phyloP scores from a whole-genome alignment of 2,797 vertebrate species.

The Myotis planiceps region DNA sequence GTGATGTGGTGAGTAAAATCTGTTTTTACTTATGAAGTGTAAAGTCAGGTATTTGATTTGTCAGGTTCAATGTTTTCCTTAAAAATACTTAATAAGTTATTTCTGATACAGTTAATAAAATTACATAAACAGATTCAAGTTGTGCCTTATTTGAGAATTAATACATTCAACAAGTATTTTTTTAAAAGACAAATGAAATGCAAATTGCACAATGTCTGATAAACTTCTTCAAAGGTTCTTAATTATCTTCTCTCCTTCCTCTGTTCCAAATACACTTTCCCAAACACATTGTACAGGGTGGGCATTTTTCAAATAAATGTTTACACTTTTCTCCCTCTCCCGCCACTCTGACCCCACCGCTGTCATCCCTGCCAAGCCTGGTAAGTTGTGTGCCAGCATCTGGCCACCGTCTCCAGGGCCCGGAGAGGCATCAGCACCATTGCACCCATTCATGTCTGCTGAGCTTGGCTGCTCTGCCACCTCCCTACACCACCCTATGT shows the following conservation, averaged over 20 bases:
- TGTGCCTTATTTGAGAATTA: not conserved
- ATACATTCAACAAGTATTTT: not conserved
- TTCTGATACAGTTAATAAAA: slow-evolving; percentile 11
- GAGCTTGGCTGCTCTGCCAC: not conserved
- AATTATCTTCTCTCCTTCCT: not conserved
- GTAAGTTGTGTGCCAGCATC: not conserved
- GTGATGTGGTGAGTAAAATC: not conserved
- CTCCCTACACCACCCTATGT: fast-evolving
- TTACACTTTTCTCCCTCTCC: not conserved
- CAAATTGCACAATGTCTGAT: not conserved
- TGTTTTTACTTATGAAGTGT: slow-evolving; percentile 12
- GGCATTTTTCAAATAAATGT: not conserved
- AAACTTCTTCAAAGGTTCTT: not conserved
- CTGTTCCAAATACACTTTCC: not conserved
- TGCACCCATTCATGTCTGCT: fast-evolving
- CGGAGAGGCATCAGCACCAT: fast-evolving
- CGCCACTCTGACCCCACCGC: not conserved
- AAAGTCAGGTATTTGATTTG: not conserved
- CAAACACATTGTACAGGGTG: not conserved
- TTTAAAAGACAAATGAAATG: not conserved
- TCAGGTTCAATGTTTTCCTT: slow-evolving; percentile 9
- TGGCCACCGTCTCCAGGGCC: too few relatives aligned
- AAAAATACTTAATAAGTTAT: not conserved
- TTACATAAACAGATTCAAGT: not conserved
- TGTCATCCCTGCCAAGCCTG: not conserved